phyloP scores from a whole-genome alignment of 2,888 invertebrate species.

The Apodemia zela region DNA sequence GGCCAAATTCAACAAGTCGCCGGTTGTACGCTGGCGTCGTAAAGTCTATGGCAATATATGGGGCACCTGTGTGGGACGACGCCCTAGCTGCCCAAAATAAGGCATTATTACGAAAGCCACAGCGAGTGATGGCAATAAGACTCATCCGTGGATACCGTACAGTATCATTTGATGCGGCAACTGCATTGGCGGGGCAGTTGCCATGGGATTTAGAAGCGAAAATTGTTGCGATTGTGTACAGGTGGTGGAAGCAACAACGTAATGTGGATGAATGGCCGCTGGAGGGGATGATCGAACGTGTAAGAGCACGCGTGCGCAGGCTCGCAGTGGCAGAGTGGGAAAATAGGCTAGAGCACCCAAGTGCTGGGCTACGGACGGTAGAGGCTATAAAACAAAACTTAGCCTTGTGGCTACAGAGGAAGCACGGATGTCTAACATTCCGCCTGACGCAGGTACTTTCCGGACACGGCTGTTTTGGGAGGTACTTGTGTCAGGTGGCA shows the following conservation, averaged over 20 bases:
- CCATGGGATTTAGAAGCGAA: slow-evolving; percentile 1
- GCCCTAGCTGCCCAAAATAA: background rate
- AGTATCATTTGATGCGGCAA: background rate
- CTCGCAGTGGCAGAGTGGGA: background rate
- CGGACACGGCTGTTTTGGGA: too few species aligned
- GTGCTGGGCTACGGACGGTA: background rate
- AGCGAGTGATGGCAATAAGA: background rate
- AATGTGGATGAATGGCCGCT: background rate
- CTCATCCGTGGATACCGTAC: background rate
- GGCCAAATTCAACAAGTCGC: background rate
- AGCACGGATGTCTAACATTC: too few species aligned
- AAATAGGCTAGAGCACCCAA: background rate
- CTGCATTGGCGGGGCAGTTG: background rate
- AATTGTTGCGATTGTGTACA: too few species aligned
- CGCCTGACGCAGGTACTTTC: too few species aligned
- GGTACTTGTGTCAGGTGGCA: too few species aligned
- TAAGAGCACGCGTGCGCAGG: background rate
- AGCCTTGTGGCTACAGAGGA: too few species aligned
- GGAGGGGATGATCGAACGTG: too few species aligned
- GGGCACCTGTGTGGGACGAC: background rate
- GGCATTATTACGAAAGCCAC: background rate
- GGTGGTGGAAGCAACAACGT: too few species aligned
- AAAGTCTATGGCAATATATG: slow-evolving; percentile 3
- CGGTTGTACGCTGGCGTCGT: background rate
- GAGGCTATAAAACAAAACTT: background rate